These are phyloP conservation scores for Odontophorus gujanensis DNA, from an alignment of 2,113 vertebrate species.

Conservation along the genomic window DNA sequence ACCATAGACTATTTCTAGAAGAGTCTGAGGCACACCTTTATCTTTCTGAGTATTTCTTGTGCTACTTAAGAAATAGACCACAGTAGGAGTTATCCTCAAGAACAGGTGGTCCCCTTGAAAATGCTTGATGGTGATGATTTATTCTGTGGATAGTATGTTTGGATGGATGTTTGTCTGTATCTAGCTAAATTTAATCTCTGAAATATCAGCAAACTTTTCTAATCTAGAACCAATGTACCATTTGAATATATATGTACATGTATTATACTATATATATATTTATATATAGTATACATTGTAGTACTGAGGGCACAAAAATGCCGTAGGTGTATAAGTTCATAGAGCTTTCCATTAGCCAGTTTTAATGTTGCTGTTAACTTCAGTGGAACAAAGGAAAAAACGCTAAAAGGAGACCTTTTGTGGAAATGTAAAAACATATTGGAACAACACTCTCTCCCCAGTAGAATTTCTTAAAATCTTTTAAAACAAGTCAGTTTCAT, in stretches of 20 bases:
- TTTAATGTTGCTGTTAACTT: not conserved
- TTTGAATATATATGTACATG: not conserved
- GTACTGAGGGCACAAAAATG: not conserved
- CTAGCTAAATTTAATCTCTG: not conserved
- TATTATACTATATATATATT: not conserved
- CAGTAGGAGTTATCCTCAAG: not conserved
- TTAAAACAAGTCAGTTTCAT: not conserved
- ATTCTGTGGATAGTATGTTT: not conserved
- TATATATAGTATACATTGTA: not conserved
- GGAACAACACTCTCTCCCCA: not conserved
- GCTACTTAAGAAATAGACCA: not conserved
- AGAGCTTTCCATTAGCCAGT: not conserved
- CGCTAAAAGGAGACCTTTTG: not conserved
- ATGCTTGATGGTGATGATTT: not conserved
- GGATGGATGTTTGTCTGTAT: not conserved
- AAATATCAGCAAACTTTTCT: not conserved
- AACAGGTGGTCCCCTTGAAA: not conserved
- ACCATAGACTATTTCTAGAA: not conserved
- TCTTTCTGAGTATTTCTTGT: not conserved
- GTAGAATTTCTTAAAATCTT: not conserved
- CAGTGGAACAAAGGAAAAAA: not conserved
- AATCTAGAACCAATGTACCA: not conserved
- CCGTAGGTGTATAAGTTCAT: not conserved
- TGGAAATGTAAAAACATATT: not conserved
- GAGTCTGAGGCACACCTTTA: not conserved